phyloP scores from a whole-genome alignment of 2,888 invertebrate genomes.

The Herminia tarsipennalis region DNA sequence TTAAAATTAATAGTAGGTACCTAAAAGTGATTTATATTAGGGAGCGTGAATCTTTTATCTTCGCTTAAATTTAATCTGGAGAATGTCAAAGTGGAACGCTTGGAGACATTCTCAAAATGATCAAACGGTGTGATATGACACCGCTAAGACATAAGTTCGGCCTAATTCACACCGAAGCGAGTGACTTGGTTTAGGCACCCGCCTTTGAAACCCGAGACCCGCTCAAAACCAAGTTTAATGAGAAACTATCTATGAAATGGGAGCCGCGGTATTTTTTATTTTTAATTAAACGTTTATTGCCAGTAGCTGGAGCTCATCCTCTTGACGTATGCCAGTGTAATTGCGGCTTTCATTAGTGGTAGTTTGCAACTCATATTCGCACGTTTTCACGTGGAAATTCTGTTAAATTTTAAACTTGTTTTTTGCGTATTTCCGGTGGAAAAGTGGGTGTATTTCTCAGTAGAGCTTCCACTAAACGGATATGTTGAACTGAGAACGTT shows the following conservation, averaged over 20 bases:
- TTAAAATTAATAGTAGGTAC: constrained; percentile 18
- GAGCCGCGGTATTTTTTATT: constrained; percentile 47
- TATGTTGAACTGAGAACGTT: constrained; percentile 15
- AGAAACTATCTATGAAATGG: constrained; percentile 61
- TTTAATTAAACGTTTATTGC: constrained; percentile 63
- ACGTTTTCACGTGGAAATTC: constrained; percentile 44
- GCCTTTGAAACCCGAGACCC: constrained; percentile 59
- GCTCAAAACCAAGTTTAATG: constrained; percentile 50
- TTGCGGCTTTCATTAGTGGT: constrained; percentile 62
- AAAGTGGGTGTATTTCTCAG: constrained; percentile 21
- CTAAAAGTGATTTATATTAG: constrained; percentile 30
- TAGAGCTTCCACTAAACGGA: constrained; percentile 16
- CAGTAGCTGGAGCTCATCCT: constrained; percentile 27
- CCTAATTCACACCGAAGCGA: constrained; percentile 52
- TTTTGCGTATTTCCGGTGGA: constrained; percentile 28
- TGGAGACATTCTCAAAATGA: constrained; percentile 51
- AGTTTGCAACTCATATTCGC: constrained; percentile 59
- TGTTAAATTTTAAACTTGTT: constrained; percentile 35
- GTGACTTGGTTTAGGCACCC: constrained; percentile 33
- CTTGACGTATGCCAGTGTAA: constrained; percentile 55
- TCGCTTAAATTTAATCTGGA: constrained; percentile 53
- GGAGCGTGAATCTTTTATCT: constrained; percentile 46
- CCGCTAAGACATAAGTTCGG: constrained; percentile 41
- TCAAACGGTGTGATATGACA: constrained; percentile 65
- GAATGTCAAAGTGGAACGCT: constrained; percentile 44